Evolutionary conservation across 1,140 invertebrate genomes (phyloP).

Genomic region (Lepidurus couesii): DNA sequence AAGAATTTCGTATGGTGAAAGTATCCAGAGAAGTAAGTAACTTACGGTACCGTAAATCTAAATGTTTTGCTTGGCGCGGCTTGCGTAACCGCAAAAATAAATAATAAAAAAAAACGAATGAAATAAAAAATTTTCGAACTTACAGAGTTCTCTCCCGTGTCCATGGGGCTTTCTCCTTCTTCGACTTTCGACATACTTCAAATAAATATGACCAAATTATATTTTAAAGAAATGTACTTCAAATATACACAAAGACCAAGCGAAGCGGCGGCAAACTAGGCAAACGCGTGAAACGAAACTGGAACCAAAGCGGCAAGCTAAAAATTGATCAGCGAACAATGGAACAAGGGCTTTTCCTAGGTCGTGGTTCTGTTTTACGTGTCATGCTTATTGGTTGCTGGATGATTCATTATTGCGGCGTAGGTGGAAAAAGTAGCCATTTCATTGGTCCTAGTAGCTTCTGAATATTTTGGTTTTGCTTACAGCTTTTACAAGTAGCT

Average conservation of each 20-base stretch:
- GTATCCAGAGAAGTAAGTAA: not conserved
- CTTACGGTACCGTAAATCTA: not conserved
- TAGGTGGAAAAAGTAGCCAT: no score
- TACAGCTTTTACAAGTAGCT: no score
- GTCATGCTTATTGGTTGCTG: no score
- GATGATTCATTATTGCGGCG: no score
- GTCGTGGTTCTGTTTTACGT: no score
- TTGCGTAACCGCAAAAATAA: not conserved
- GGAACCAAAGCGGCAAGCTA: not conserved
- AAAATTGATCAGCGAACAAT: not conserved
- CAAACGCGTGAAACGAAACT: not conserved
- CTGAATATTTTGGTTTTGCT: no score
- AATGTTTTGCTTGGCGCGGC: not conserved
- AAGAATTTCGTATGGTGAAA: not conserved
- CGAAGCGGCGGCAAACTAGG: not conserved
- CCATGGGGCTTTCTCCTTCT: slow-evolving; percentile 36
- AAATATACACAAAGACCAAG: slow-evolving; percentile 2
- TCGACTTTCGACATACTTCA: slow-evolving; percentile 36
- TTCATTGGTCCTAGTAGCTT: no score
- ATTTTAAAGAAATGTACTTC: not conserved
- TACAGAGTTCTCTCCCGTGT: slow-evolving; percentile 38
- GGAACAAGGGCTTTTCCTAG: no score
- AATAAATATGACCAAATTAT: not conserved
- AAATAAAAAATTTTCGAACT: not conserved
- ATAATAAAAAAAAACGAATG: not conserved